A percentile compares a stretch with the other conserved stretches of the same genome.
Evolutionary conservation across 2,113 vertebrate species (phyloP).

Genomic region (Malurus alboscapulatus): DNA sequence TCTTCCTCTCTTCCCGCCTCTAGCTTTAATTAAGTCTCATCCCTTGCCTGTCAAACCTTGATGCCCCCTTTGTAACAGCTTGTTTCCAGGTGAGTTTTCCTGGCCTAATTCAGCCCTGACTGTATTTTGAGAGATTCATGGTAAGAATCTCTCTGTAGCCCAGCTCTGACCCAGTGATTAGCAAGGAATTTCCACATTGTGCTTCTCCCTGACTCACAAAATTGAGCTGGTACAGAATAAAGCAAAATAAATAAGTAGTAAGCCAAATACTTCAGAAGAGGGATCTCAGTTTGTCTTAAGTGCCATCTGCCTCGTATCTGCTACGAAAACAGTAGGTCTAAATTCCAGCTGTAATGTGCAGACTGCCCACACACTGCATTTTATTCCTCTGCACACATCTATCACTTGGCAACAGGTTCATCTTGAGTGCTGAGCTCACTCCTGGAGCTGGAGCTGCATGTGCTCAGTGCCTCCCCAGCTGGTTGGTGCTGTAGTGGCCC

Average conservation of each 20-base stretch:
- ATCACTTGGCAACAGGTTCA: neutral
- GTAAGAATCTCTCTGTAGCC: neutral
- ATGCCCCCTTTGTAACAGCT: neutral
- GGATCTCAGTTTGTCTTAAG: neutral
- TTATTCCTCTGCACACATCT: neutral
- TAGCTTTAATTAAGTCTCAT: conserved; percentile 33
- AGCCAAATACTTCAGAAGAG: neutral
- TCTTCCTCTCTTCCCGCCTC: neutral
- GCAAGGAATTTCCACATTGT: neutral
- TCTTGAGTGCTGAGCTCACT: accelerated
- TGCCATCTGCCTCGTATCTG: neutral
- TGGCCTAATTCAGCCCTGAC: neutral
- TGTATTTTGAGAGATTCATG: neutral
- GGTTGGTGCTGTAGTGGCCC: neutral
- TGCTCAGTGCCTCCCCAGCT: neutral
- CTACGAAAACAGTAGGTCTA: neutral
- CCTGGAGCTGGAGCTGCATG: neutral
- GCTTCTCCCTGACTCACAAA: neutral
- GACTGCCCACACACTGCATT: neutral
- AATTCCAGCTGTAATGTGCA: neutral
- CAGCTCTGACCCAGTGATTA: neutral
- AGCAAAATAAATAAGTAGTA: neutral
- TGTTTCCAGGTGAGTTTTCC: conserved; percentile 30
- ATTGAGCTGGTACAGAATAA: neutral
- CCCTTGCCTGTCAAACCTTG: conserved; percentile 8